Conservation (phyloP, 2,113 vertebrate species). For the Emydocephalus ijimae region DNA sequence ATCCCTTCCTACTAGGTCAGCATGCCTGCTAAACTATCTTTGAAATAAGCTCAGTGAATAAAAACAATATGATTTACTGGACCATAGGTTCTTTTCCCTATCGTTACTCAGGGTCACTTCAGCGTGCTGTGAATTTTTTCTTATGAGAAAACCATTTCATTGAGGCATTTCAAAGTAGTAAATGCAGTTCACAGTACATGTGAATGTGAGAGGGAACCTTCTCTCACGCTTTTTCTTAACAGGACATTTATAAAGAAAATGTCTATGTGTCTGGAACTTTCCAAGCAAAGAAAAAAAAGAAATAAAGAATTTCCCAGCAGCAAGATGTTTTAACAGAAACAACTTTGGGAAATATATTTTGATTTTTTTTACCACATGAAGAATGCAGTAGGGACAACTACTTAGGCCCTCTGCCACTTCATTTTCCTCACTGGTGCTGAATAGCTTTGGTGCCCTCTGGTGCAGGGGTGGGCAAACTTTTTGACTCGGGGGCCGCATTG, state of each 20-base stretch:
- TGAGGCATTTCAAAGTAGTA: background rate
- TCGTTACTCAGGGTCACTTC: background rate
- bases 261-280: background rate
- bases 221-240: background rate
- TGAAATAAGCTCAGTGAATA: background rate
- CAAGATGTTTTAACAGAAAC: background rate
- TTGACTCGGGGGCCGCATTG: too few relatives aligned
- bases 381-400: background rate
- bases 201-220: background rate
- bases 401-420: background rate
- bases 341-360: background rate
- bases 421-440: background rate
- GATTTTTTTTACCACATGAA: background rate
- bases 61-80: background rate
- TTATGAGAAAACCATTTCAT: background rate
- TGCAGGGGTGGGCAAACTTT: background rate
- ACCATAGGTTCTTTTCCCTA: background rate
- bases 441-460: background rate
- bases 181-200: background rate
- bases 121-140: background rate
- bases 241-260: background rate
- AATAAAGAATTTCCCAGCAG: background rate
- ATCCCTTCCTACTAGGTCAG: background rate
- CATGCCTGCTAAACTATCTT: background rate
- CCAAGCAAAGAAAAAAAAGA: background rate